A percentile compares a stretch with the other conserved stretches of the same genome.
phyloP scores from a whole-genome alignment of 1,140 invertebrate species.

The Trissolcus basalis region DNA sequence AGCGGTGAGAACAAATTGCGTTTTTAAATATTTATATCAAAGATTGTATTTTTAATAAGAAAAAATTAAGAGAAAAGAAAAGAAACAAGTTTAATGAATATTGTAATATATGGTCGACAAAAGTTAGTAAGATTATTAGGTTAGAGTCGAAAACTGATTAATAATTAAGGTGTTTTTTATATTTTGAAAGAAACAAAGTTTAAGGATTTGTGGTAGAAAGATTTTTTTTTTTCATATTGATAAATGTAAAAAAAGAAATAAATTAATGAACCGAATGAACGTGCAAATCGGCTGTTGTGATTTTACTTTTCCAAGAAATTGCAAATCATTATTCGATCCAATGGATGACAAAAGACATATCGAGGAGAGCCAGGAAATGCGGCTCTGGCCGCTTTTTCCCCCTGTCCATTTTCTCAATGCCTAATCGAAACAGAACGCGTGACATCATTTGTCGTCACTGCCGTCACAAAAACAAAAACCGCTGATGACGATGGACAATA shows the following conservation, averaged over 20 bases:
- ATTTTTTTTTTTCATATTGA: too few relatives aligned
- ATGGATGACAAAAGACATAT: constrained; percentile 17
- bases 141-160: background rate
- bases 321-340: constrained; percentile 15
- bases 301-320: background rate
- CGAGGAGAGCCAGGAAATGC: constrained; percentile 9
- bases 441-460: constrained; percentile 38
- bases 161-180: constrained; percentile 16
- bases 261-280: background rate
- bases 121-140: background rate
- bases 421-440: constrained; percentile 32
- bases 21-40: constrained; percentile 16
- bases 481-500: constrained; percentile 41
- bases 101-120: constrained; percentile 11
- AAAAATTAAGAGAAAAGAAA: too few relatives aligned
- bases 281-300: too few relatives aligned
- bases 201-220: constrained; percentile 6
- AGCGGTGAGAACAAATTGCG: constrained; percentile 14
- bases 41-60: constrained; percentile 9
- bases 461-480: constrained; percentile 40
- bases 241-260: too few relatives aligned
- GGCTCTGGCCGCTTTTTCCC: background rate
- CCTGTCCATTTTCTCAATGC: constrained; percentile 34
- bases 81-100: constrained; percentile 1
- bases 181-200: constrained; percentile 13